phyloP scores from a whole-genome alignment of 2,888 invertebrate genomes.

The Cyclophora punctaria region DNA sequence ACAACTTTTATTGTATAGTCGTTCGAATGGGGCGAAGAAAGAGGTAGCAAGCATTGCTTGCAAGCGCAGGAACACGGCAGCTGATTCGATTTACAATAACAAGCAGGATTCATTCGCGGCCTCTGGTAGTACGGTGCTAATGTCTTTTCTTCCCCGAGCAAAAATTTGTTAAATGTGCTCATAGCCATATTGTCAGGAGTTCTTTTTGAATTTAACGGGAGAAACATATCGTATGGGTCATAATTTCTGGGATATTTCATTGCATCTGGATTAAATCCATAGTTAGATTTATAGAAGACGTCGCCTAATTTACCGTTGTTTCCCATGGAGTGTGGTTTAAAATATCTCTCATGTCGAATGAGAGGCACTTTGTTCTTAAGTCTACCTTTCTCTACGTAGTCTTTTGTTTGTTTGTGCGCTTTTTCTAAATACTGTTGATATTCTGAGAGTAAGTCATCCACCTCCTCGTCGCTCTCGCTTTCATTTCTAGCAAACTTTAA shows the following conservation, averaged over 20 bases:
- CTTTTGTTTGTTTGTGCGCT: slow-evolving; percentile 52
- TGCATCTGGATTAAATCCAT: slow-evolving; percentile 23
- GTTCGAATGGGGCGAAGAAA: slow-evolving; percentile 21
- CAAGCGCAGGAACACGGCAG: slow-evolving; percentile 49
- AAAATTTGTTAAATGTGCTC: slow-evolving; percentile 22
- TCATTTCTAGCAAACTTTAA: slow-evolving; percentile 36
- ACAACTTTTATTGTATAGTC: slow-evolving; percentile 18
- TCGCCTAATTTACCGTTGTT: too few relatives aligned
- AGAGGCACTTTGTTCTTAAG: slow-evolving; percentile 57
- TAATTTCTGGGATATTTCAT: slow-evolving; percentile 24
- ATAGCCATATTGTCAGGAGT: slow-evolving; percentile 21
- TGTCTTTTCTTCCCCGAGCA: slow-evolving; percentile 26
- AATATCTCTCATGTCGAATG: slow-evolving; percentile 42
- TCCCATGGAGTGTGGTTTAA: slow-evolving; percentile 22
- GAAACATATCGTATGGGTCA: slow-evolving; percentile 42
- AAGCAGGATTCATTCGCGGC: slow-evolving; percentile 31
- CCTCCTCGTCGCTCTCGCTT: slow-evolving; percentile 54
- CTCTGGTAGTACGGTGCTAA: slow-evolving; percentile 20
- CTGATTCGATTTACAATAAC: slow-evolving; percentile 44
- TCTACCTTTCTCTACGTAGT: slow-evolving; percentile 46
- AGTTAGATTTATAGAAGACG: too few relatives aligned
- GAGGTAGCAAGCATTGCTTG: slow-evolving; percentile 41
- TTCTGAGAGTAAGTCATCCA: slow-evolving; percentile 55
- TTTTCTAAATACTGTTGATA: slow-evolving; percentile 61
- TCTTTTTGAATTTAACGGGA: slow-evolving; percentile 34